These are phyloP conservation scores for Pycnonotus jocosus DNA, from an alignment of 2,113 vertebrate species.

Conservation along the genomic window DNA sequence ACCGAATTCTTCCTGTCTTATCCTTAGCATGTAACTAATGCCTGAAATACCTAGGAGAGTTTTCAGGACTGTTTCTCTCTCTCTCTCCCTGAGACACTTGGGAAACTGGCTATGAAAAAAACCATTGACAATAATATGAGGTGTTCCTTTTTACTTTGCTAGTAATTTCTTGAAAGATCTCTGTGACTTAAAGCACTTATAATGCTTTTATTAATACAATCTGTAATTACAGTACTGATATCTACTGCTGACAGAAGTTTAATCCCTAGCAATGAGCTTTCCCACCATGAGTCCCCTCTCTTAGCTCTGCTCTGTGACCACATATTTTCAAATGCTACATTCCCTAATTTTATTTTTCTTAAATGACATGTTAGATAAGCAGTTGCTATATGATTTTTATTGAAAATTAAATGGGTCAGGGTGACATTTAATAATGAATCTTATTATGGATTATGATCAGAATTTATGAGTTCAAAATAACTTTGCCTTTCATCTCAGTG, in stretches of 20 bases:
- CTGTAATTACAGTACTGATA: neutral
- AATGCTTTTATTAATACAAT: neutral
- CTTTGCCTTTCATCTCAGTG: neutral
- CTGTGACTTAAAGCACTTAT: neutral
- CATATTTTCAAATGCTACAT: neutral
- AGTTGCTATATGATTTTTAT: neutral
- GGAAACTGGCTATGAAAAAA: neutral
- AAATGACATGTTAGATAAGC: neutral
- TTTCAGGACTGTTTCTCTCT: neutral
- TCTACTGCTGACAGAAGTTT: neutral
- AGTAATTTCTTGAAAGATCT: neutral
- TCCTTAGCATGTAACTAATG: neutral
- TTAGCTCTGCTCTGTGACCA: neutral
- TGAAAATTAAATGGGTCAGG: neutral
- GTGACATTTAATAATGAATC: neutral
- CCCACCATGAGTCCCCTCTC: neutral
- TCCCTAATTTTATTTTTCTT: neutral
- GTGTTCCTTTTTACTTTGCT: neutral
- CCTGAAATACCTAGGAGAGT: neutral
- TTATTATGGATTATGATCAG: neutral
- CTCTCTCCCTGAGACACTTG: neutral
- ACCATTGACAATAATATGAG: neutral
- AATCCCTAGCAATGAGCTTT: neutral
- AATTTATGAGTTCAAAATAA: neutral
- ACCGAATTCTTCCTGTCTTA: neutral